A percentile compares a stretch with the other conserved stretches of the same genome.
phyloP scores from a whole-genome alignment of 1,140 invertebrate genomes.

The Lasioglossum baleicum region DNA sequence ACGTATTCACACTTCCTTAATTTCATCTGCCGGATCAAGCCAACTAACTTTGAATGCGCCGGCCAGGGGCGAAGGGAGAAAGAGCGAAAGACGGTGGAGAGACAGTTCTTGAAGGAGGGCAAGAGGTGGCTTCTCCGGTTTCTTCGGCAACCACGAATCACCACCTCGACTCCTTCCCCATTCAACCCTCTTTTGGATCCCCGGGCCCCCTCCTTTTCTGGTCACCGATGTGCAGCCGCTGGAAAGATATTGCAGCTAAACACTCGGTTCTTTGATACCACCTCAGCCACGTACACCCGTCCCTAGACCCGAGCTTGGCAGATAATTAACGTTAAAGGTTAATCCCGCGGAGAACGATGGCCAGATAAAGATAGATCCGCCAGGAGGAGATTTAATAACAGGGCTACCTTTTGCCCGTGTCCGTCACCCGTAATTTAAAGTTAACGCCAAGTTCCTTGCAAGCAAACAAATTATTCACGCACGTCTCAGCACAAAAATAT shows the following conservation, averaged over 20 bases:
- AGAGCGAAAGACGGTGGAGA: constrained; percentile 9
- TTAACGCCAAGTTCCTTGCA: background rate
- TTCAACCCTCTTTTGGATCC: constrained; percentile 50
- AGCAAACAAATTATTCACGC: background rate
- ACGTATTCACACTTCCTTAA: constrained; percentile 15
- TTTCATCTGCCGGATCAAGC: background rate
- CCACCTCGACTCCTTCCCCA: constrained; percentile 24
- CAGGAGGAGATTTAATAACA: constrained; percentile 37
- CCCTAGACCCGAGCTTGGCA: constrained; percentile 41
- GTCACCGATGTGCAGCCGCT: constrained; percentile 69
- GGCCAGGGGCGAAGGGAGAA: constrained; percentile 1
- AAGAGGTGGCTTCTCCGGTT: constrained; percentile 55
- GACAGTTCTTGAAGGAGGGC: constrained; percentile 18
- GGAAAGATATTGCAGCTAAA: constrained; percentile 75
- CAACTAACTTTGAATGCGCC: constrained; percentile 13
- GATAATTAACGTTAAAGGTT: constrained; percentile 77
- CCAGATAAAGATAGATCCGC: constrained; percentile 33
- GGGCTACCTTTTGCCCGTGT: constrained; percentile 8
- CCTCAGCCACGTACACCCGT: constrained; percentile 28
- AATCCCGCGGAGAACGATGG: constrained; percentile 60
- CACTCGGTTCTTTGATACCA: constrained; percentile 74
- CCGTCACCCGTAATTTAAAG: background rate
- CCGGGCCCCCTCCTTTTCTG: constrained; percentile 46
- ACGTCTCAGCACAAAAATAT: background rate
- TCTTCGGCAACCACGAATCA: constrained; percentile 60